Base-by-base conservation (phyloP, 2,888 invertebrate species). In the Syrphus vitripennis region DNA sequence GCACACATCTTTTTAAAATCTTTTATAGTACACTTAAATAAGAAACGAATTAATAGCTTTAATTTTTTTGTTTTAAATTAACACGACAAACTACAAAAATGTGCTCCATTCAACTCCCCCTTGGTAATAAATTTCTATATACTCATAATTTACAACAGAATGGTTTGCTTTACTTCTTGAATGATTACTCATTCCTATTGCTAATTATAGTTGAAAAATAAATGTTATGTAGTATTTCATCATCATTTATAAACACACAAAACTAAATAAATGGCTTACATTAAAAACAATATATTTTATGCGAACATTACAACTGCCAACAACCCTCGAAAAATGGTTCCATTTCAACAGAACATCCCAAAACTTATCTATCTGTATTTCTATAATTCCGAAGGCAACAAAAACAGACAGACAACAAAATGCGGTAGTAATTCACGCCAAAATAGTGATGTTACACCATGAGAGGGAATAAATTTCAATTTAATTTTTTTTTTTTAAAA, bases 391-490 rank as follows among this genome's bases (percentile, higher is more conserved):
- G n/a, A n/a, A n/a, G n/a, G n/a, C n/a, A 4, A 26, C 29, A 53
- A 29, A 10, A 42, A 10, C 26, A 42, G 42, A 21, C 67, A 67
- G 40, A 42, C n/a, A 63, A 40, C 19, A 21, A 65, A n/a, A 67
- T 67, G 67, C 79, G 74, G 69, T 34, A 83, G 78, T 83, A 75
- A 78, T 83, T 83, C 71, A 79, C 74, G 72, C 78, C 61, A 78
- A 78, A 61, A 72, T n/a, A 55, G 24, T 40, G 59, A 59, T 31
- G 59, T 67, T 65, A 34, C 57, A 45, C 77, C 61, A 16, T 40
- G 16, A 45, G 50, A 34, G 45, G 69, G 16, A 63, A 83, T 79
- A 65, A 79, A 83, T 79, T 79, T 79, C 55, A 79, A 79, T 78
- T 74, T 34, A 67, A 29, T 50, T 24, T 67, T 31, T 50, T 50